A percentile compares a stretch with the other conserved stretches of the same genome.
These are phyloP conservation scores for Serinus canaria DNA, from an alignment of 2,113 vertebrate genomes.

Conservation along the genomic window DNA sequence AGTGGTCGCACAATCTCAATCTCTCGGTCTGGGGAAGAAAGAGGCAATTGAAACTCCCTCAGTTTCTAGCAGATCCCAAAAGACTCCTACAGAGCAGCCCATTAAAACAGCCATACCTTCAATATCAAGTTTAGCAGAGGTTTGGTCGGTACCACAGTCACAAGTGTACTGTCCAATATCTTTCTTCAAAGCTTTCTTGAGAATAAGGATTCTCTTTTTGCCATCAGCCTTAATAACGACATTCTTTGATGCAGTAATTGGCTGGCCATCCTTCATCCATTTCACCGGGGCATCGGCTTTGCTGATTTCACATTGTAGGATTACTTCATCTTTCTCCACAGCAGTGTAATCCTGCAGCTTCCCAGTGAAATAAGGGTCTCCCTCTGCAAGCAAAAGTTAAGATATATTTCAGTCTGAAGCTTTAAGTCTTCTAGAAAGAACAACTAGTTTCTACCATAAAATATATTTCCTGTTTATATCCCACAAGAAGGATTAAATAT, in stretches of 20 bases:
- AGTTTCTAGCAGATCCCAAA: not conserved
- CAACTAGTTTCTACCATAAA: not conserved
- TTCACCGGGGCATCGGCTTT: constrained; percentile 86
- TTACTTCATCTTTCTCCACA: constrained; percentile 92
- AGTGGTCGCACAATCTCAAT: constrained; percentile 90
- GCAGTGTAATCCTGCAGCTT: constrained; percentile 95
- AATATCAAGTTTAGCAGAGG: constrained; percentile 88
- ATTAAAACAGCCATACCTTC: constrained; percentile 79
- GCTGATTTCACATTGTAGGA: constrained; percentile 93
- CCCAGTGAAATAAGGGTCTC: constrained; percentile 92
- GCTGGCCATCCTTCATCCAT: constrained; percentile 92
- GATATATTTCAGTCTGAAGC: not conserved
- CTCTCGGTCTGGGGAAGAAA: constrained; percentile 83
- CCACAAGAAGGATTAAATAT: not conserved
- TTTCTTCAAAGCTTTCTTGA: constrained; percentile 86
- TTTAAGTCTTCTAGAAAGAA: not conserved
- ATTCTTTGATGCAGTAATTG: constrained; percentile 92
- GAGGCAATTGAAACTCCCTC: not conserved
- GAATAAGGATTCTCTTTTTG: constrained; percentile 84
- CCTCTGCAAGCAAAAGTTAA: constrained; percentile 79
- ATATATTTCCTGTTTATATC: not conserved
- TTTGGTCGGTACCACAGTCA: constrained; percentile 94
- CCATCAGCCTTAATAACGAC: constrained; percentile 85
- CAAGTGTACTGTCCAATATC: constrained; percentile 88
- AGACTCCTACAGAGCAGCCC: not conserved